Evolutionary conservation across 2,888 invertebrate species (phyloP).

Genomic region (Octonoba sinensis): DNA sequence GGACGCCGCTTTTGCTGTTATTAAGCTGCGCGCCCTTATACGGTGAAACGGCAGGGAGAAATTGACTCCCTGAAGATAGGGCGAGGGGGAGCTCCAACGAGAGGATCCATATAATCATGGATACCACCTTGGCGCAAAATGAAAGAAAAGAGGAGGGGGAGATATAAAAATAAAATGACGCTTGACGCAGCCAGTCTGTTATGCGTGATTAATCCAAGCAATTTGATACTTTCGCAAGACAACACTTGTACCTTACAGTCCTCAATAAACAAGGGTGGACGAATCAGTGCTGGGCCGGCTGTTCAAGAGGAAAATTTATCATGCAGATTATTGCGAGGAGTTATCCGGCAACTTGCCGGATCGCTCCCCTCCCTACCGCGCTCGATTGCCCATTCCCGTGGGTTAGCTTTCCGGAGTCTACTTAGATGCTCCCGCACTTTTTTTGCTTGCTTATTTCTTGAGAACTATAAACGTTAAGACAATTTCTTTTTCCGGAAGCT

Average conservation of each 20-base stretch:
- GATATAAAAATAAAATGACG: constrained; percentile 57
- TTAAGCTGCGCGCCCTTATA: constrained; percentile 42
- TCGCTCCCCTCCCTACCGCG: not conserved
- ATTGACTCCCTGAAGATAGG: constrained; percentile 36
- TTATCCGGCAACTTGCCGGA: constrained; percentile 1
- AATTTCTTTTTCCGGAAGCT: constrained; percentile 3
- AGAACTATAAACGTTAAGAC: too few species aligned
- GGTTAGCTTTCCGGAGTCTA: too few species aligned
- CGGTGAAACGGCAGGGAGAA: constrained; percentile 31
- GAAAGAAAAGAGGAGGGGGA: constrained; percentile 24
- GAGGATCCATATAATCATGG: constrained; percentile 60
- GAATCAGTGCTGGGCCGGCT: constrained; percentile 55
- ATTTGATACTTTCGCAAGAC: constrained; percentile 42
- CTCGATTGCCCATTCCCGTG: too few species aligned
- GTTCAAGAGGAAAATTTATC: constrained; percentile 53
- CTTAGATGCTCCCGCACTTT: not conserved
- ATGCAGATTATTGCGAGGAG: constrained; percentile 51
- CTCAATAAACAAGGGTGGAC: constrained; percentile 54
- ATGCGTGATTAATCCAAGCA: constrained; percentile 58
- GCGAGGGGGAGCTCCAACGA: constrained; percentile 4
- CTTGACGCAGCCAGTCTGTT: constrained; percentile 50
- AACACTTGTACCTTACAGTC: constrained; percentile 58
- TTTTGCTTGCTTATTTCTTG: constrained; percentile 1
- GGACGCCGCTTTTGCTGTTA: constrained; percentile 19
- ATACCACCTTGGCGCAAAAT: constrained; percentile 52